Conservation (phyloP, 2,113 vertebrate genomes). For the Peromyscus californicus region DNA sequence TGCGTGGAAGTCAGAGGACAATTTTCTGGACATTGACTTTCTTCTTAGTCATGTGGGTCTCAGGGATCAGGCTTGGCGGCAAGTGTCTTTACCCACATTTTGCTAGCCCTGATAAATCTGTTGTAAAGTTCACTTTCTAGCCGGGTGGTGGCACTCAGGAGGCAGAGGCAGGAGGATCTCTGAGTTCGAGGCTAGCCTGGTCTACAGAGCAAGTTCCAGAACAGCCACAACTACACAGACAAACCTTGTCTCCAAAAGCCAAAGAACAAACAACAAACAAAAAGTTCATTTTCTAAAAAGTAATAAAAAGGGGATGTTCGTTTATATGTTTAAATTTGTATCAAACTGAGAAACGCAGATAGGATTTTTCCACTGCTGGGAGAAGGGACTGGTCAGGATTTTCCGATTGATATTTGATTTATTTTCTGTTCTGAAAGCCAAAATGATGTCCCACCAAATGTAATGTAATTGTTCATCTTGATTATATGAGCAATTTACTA, state of each 20-base stretch:
- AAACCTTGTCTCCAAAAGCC: background rate
- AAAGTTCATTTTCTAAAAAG: background rate
- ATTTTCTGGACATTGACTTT: background rate
- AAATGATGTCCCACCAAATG: slow-evolving; percentile 44
- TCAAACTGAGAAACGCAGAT: background rate
- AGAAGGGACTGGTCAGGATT: slow-evolving; percentile 22
- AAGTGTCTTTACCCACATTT: background rate
- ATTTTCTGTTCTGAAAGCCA: slow-evolving; percentile 51
- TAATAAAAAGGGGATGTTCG: slow-evolving; percentile 7
- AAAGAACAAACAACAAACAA: background rate
- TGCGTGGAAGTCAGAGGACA: background rate
- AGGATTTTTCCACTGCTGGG: background rate
- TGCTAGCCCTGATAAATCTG: background rate
- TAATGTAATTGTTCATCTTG: slow-evolving; percentile 38
- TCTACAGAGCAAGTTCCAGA: background rate
- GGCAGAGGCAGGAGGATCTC: background rate
- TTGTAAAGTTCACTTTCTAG: background rate
- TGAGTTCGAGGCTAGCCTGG: background rate
- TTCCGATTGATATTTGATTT: slow-evolving; percentile 36
- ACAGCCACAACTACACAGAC: background rate
- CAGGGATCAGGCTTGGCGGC: background rate
- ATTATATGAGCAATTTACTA: slow-evolving; percentile 17
- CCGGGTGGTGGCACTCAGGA: background rate
- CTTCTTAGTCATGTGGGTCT: background rate
- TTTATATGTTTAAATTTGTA: slow-evolving; percentile 18